A percentile compares a stretch with the other conserved stretches of the same genome.
These are phyloP conservation scores for Psilopsiagon aurifrons DNA, from an alignment of 2,113 vertebrate genomes.

Conservation along the genomic window DNA sequence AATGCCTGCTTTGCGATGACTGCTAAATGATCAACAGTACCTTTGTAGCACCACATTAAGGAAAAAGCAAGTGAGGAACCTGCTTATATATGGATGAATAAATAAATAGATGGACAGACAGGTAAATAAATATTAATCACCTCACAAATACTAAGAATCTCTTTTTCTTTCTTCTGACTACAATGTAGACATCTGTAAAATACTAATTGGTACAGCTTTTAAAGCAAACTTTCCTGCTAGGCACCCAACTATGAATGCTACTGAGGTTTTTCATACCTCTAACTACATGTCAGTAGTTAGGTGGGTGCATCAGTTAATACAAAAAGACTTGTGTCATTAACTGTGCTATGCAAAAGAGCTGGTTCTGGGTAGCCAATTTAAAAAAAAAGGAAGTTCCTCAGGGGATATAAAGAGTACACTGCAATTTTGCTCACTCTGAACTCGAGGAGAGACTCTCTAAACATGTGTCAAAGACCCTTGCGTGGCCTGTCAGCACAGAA, in stretches of 20 bases:
- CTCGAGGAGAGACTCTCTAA: background rate
- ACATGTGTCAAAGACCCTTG: background rate
- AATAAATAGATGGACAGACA: background rate
- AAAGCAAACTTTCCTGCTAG: background rate
- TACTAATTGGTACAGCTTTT: background rate
- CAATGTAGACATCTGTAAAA: background rate
- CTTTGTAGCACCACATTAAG: background rate
- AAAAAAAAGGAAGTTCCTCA: background rate
- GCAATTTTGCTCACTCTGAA: background rate
- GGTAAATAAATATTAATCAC: background rate
- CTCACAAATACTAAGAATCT: background rate
- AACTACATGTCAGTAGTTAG: background rate
- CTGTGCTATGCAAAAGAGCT: background rate
- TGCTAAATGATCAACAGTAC: background rate
- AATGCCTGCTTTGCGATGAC: background rate
- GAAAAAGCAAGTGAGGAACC: background rate
- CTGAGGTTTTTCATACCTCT: background rate
- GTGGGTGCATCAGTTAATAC: background rate
- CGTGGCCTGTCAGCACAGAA: background rate
- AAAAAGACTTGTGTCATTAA: background rate
- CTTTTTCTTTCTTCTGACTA: background rate
- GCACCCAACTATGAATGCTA: background rate
- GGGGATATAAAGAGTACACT: background rate
- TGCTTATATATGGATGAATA: background rate
- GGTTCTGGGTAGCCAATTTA: background rate